A percentile compares a stretch with the other conserved stretches of the same genome.
Evolutionary conservation across 2,113 vertebrate genomes (phyloP).

Genomic region (Ammospiza caudacuta): DNA sequence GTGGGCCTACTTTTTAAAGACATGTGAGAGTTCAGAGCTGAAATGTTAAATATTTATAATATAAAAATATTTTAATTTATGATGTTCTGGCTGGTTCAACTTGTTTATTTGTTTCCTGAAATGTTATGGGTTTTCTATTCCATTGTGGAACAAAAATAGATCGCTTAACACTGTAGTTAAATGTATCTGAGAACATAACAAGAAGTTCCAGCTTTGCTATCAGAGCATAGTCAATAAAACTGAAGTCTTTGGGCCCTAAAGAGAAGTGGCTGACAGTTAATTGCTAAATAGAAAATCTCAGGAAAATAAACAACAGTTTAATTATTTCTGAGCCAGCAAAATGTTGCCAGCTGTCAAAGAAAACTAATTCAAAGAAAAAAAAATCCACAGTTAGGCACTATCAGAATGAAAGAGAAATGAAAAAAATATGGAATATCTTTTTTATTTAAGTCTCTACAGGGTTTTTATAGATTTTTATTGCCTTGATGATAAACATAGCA

Average conservation of each 20-base stretch:
- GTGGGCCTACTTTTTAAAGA: not conserved
- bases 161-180: not conserved
- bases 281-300: not conserved
- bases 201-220: not conserved
- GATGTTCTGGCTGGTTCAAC: not conserved
- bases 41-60: not conserved
- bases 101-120: not conserved
- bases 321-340: conserved; percentile 20
- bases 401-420: not conserved
- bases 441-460: not conserved
- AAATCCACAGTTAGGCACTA: not conserved
- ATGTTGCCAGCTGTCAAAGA: conserved; percentile 26
- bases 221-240: not conserved
- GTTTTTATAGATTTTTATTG: not conserved
- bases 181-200: not conserved
- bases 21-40: not conserved
- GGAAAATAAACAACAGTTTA: conserved; percentile 5
- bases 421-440: not conserved
- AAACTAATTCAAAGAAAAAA: not conserved
- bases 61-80: not conserved
- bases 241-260: not conserved
- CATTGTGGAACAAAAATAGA: not conserved
- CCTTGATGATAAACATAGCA: not conserved
- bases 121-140: not conserved
- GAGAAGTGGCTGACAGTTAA: not conserved